Evolutionary conservation across 2,113 vertebrate species (phyloP).

Genomic region (Paradoxurus hermaphroditus): DNA sequence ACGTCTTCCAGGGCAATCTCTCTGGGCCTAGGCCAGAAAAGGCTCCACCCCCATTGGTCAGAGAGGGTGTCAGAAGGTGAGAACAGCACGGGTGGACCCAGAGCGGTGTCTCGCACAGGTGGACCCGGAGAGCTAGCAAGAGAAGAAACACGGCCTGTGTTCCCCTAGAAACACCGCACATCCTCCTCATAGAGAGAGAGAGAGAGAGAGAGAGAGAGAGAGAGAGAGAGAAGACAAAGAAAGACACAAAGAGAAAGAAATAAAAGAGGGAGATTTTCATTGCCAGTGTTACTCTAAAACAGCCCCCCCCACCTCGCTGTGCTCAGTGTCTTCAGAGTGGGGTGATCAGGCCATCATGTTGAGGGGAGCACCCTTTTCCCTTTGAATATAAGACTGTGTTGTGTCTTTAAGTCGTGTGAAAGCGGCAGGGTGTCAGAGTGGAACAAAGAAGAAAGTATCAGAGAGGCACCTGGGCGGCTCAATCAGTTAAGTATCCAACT

Average conservation of each 20-base stretch:
- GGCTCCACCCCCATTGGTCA: neutral
- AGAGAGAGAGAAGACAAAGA: neutral
- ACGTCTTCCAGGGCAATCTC: neutral
- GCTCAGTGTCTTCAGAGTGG: neutral
- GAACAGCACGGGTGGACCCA: neutral
- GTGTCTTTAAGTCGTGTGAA: neutral
- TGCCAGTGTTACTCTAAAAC: neutral
- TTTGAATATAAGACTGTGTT: neutral
- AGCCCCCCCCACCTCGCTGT: neutral
- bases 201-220: neutral
- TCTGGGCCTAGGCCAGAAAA: neutral
- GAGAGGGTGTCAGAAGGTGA: neutral
- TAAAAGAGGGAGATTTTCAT: neutral
- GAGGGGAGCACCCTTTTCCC: neutral
- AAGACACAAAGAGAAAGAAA: neutral
- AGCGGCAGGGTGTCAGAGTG: neutral
- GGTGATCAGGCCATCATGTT: neutral
- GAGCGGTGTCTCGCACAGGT: neutral
- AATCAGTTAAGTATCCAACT: too few relatives aligned
- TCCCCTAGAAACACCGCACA: neutral
- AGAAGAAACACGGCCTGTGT: neutral
- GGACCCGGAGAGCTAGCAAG: neutral
- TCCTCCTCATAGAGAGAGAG: neutral
- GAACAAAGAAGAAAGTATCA: neutral
- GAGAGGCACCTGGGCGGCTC: too few relatives aligned